Evolutionary conservation across 2,113 vertebrate species (phyloP).

Genomic region (Crocuta crocuta): DNA sequence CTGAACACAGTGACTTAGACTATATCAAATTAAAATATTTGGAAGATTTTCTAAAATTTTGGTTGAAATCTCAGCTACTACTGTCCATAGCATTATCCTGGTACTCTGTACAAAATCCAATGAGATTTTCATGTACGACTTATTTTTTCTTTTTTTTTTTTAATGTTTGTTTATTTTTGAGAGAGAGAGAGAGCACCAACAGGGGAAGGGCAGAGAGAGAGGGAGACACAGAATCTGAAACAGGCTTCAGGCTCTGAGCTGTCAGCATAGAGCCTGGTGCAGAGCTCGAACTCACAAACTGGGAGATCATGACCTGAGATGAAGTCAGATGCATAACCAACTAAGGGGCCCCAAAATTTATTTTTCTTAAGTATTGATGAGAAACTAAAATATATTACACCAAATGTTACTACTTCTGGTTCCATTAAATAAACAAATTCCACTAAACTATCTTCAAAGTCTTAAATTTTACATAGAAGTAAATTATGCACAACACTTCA

Average conservation of each 20-base stretch:
- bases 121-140: slow-evolving; percentile 5
- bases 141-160: no score
- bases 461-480: slow-evolving; percentile 15
- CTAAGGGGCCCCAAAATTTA: neutral
- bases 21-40: neutral
- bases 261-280: no score
- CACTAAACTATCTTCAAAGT: slow-evolving; percentile 18
- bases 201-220: no score
- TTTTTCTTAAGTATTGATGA: neutral
- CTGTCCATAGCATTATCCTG: neutral
- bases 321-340: no score
- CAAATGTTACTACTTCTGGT: neutral
- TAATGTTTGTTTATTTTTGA: no score
- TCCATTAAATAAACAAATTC: neutral
- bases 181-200: no score
- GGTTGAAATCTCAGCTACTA: neutral
- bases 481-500: neutral
- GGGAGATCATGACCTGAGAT: no score
- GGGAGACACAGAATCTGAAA: no score
- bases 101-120: neutral
- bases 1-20: neutral
- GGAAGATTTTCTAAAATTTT: neutral
- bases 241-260: no score
- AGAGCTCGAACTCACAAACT: no score
- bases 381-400: slow-evolving; percentile 8